phyloP scores from a whole-genome alignment of 2,888 invertebrate species.

The Oxycera nigricornis region DNA sequence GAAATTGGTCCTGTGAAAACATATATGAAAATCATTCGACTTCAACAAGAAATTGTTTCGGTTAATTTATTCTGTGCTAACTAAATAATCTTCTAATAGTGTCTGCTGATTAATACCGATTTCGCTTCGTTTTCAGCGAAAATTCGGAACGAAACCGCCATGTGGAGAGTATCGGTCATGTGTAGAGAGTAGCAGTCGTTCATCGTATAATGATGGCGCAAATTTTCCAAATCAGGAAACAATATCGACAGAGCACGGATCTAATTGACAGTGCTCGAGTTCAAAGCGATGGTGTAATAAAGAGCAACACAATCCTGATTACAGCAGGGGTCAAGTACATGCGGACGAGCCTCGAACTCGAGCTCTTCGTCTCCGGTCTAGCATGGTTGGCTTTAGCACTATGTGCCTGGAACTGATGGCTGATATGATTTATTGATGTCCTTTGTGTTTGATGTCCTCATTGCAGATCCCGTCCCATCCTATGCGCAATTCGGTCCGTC shows the following conservation, averaged over 20 bases:
- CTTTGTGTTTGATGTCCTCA: constrained; percentile 50
- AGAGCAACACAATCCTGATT: constrained; percentile 23
- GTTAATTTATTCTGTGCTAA: background rate
- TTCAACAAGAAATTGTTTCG: background rate
- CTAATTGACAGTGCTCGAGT: constrained; percentile 33
- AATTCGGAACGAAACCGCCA: background rate
- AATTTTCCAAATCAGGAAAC: constrained; percentile 41
- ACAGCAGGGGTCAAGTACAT: constrained; percentile 40
- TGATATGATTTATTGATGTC: constrained; percentile 51
- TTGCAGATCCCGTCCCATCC: constrained; percentile 37
- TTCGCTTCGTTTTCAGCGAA: background rate
- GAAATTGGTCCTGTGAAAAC: background rate
- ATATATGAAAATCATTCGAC: no score
- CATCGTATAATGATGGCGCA: constrained; percentile 36
- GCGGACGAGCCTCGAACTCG: background rate
- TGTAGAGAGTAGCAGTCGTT: background rate
- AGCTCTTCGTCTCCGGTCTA: background rate
- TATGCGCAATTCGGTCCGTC: constrained; percentile 30
- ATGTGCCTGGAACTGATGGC: constrained; percentile 49
- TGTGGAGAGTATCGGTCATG: background rate
- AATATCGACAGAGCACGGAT: constrained; percentile 31
- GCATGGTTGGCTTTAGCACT: background rate
- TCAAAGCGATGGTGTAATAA: constrained; percentile 40
- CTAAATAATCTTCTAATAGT: background rate
- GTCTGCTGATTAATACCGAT: background rate